Percentiles rank a stretch among this genome's conserved stretches.
Conservation (phyloP, 2,888 invertebrate species). For the Salticus scenicus region DNA sequence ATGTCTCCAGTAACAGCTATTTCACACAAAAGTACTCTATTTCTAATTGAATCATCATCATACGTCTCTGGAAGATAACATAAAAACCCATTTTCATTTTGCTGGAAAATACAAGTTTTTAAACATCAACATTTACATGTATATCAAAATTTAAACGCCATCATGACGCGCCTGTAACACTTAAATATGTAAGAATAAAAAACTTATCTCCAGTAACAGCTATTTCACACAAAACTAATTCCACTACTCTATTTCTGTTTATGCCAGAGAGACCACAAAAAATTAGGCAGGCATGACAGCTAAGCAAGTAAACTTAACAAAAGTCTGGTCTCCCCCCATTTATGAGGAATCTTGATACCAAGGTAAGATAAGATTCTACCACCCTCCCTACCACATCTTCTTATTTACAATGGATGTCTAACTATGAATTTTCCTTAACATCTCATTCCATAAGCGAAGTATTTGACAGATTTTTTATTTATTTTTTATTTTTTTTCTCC, state of each 20-base stretch:
- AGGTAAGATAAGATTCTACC: not conserved
- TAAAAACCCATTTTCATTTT: too few species aligned
- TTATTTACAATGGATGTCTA: constrained; percentile 10
- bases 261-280: not conserved
- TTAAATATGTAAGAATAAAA: too few species aligned
- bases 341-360: not conserved
- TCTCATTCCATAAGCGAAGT: constrained; percentile 16
- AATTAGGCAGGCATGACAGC: constrained; percentile 12
- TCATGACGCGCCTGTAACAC: too few species aligned
- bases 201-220: too few species aligned
- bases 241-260: not conserved
- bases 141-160: too few species aligned
- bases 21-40: too few species aligned
- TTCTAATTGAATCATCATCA: too few species aligned
- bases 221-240: not conserved
- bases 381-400: not conserved
- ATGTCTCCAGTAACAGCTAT: too few species aligned
- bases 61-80: too few species aligned
- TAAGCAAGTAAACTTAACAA: not conserved
- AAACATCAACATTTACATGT: too few species aligned
- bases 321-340: not conserved
- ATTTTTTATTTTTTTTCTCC: not conserved
- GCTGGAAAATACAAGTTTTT: too few species aligned
- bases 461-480: constrained; percentile 22
- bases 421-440: not conserved